These are phyloP conservation scores for Pampus argenteus DNA, from an alignment of 2,797 vertebrate genomes.

Conservation along the genomic window DNA sequence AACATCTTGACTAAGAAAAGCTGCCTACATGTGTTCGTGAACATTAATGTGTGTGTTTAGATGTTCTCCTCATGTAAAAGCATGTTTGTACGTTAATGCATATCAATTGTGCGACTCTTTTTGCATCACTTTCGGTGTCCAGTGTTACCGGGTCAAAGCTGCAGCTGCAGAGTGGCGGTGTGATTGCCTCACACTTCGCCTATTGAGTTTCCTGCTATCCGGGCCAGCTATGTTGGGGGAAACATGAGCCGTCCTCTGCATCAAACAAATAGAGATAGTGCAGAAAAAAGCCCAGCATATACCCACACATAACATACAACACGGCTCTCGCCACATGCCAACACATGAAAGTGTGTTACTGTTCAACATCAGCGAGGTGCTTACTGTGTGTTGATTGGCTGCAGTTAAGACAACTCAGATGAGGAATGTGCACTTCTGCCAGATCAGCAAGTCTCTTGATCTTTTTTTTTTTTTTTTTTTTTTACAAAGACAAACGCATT, in stretches of 20 bases:
- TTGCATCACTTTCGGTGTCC: constrained; percentile 6
- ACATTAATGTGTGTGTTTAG: not conserved
- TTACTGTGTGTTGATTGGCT: constrained; percentile 40
- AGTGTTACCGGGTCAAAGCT: constrained; percentile 13
- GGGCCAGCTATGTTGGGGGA: constrained; percentile 53
- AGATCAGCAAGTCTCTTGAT: constrained; percentile 53
- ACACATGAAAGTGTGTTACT: constrained; percentile 25
- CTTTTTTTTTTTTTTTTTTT: too few species aligned
- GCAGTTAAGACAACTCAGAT: constrained; percentile 50
- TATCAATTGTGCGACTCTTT: constrained; percentile 1
- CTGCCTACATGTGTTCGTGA: not conserved
- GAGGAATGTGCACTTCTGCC: constrained; percentile 53
- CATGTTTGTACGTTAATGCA: not conserved
- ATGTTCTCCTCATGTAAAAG: constrained; percentile 1
- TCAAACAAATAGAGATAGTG: constrained; percentile 32
- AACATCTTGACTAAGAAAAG: constrained; percentile 28
- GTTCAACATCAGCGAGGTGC: constrained; percentile 16
- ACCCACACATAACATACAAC: not conserved
- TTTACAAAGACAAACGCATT: constrained; percentile 15
- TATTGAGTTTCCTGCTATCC: constrained; percentile 62
- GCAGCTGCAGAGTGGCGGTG: not conserved
- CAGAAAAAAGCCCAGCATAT: constrained; percentile 15
- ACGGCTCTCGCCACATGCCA: constrained; percentile 9
- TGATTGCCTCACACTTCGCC: constrained; percentile 53
- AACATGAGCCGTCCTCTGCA: constrained; percentile 48